Evolutionary conservation across 1,140 invertebrate species (phyloP).

Genomic region (Lasioglossum albipes): DNA sequence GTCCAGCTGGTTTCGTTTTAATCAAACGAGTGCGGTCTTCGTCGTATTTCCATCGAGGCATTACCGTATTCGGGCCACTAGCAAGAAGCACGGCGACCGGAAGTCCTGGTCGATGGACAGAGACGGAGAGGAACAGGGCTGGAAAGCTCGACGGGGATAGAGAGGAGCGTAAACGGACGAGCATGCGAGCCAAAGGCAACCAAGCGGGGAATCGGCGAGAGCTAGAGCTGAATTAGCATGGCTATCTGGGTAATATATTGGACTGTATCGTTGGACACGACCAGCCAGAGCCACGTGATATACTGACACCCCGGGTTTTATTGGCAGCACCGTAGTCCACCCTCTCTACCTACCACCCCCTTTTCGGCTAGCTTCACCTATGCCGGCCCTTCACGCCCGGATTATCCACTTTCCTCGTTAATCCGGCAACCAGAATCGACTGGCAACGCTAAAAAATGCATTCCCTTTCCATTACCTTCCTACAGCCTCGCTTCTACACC

Average conservation of each 20-base stretch:
- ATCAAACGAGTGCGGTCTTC: too few relatives aligned
- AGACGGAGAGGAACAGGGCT: neutral
- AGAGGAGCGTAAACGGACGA: constrained; percentile 32
- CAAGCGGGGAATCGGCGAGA: constrained; percentile 57
- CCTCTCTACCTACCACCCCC: constrained; percentile 1
- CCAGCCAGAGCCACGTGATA: constrained; percentile 63
- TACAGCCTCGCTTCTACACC: neutral
- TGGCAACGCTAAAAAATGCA: constrained; percentile 55
- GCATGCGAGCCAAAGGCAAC: constrained; percentile 52
- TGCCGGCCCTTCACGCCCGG: constrained; percentile 60
- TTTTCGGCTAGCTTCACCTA: constrained; percentile 31
- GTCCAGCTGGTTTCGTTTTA: too few relatives aligned
- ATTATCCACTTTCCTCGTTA: constrained; percentile 70
- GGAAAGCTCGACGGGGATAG: neutral
- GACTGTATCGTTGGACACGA: constrained; percentile 71
- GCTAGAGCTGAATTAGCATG: constrained; percentile 73
- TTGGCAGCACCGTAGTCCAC: constrained; percentile 63
- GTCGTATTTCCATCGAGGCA: too few relatives aligned
- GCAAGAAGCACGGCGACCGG: neutral
- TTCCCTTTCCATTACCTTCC: constrained; percentile 47
- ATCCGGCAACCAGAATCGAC: constrained; percentile 55
- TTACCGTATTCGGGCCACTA: constrained; percentile 9
- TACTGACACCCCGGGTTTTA: constrained; percentile 65
- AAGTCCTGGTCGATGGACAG: neutral
- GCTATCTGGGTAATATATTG: constrained; percentile 75